A percentile compares a stretch with the other conserved stretches of the same genome.
Evolutionary conservation across 2,888 invertebrate genomes (phyloP).

Genomic region (Metallyticus violacea): DNA sequence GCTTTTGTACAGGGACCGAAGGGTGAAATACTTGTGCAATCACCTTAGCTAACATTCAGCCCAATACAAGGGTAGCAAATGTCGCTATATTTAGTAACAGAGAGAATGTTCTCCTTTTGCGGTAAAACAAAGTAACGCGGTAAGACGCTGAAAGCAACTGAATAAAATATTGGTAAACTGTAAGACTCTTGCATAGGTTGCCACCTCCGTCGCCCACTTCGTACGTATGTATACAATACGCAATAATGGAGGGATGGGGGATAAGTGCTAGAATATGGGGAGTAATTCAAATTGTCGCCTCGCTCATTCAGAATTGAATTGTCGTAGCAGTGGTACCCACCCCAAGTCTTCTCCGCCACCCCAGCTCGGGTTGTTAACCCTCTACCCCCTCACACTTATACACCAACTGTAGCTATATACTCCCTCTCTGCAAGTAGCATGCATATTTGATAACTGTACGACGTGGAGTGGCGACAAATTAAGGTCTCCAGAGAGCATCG

Average conservation of each 20-base stretch:
- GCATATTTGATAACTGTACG: slow-evolving; percentile 33
- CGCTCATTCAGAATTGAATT: slow-evolving; percentile 22
- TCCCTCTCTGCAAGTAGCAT: slow-evolving; percentile 21
- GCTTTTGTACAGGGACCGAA: too few relatives aligned
- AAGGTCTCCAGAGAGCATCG: slow-evolving; percentile 30
- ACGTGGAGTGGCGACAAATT: slow-evolving; percentile 30
- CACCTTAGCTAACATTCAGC: too few relatives aligned
- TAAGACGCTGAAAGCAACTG: background rate
- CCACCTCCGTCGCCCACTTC: background rate
- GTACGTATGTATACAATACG: background rate
- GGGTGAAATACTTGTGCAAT: too few relatives aligned
- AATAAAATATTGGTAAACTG: background rate
- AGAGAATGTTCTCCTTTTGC: background rate
- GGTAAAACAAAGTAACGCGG: background rate
- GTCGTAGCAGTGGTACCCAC: background rate
- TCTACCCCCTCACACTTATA: background rate
- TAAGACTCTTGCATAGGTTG: background rate
- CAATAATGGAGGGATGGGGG: background rate
- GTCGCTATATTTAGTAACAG: background rate
- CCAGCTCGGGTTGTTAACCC: slow-evolving; percentile 18
- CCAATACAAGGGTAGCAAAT: background rate
- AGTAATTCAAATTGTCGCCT: slow-evolving; percentile 8
- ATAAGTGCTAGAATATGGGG: slow-evolving; percentile 13
- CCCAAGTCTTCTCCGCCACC: background rate
- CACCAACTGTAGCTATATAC: background rate